Evolutionary conservation across 2,113 vertebrate species (phyloP).

Genomic region (Saccopteryx leptura): DNA sequence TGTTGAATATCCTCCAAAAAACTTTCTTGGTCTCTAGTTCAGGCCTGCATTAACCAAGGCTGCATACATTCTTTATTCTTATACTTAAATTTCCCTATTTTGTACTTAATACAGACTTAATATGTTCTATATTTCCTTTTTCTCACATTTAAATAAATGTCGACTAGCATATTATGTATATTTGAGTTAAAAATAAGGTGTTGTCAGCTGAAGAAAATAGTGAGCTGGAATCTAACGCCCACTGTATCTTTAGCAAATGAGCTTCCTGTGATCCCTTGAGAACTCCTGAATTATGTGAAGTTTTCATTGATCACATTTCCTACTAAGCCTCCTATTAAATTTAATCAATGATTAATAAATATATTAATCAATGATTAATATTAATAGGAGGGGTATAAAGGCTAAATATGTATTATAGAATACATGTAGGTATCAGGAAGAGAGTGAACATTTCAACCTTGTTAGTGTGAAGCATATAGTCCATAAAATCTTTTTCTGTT

Average conservation of each 20-base stretch:
- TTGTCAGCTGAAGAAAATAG: neutral
- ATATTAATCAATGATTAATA: no score
- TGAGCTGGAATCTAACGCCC: neutral
- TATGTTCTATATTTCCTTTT: neutral
- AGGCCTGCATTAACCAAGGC: neutral
- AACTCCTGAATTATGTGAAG: neutral
- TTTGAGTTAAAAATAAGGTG: neutral
- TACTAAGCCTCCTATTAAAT: neutral
- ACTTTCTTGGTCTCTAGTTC: neutral
- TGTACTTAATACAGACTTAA: neutral
- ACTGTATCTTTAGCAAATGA: neutral
- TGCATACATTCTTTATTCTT: neutral
- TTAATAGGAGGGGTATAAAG: neutral
- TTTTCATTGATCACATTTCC: neutral
- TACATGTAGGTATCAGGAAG: neutral
- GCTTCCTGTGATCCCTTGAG: neutral
- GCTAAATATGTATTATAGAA: neutral
- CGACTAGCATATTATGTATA: neutral
- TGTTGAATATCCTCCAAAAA: neutral
- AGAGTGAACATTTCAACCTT: neutral
- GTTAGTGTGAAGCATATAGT: neutral
- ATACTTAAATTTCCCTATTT: neutral
- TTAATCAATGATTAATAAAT: neutral
- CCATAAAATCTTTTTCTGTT: neutral
- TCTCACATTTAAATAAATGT: neutral